Evolutionary conservation across 2,888 invertebrate genomes (phyloP).

Genomic region (Phyto melanocephala): DNA sequence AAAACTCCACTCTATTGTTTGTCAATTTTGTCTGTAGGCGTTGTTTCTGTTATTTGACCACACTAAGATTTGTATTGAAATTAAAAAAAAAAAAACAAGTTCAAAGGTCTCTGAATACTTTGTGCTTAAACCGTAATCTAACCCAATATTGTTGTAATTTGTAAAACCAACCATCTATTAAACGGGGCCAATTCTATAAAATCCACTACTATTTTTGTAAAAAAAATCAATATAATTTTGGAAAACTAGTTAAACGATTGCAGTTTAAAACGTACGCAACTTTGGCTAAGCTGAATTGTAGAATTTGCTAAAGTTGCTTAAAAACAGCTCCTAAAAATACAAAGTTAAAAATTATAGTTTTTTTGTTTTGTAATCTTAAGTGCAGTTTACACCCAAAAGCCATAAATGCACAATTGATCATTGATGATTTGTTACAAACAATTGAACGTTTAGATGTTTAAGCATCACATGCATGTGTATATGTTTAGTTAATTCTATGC

Average conservation of each 20-base stretch:
- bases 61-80: too few species aligned
- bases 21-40: slow-evolving; percentile 15
- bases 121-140: slow-evolving; percentile 5
- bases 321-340: neutral
- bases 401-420: slow-evolving; percentile 41
- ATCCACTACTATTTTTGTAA: neutral
- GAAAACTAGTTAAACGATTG: neutral
- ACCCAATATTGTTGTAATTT: neutral
- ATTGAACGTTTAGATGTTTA: neutral
- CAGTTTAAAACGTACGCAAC: neutral
- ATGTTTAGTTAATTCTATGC: neutral
- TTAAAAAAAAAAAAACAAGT: neutral
- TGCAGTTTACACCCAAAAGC: slow-evolving; percentile 48
- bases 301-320: neutral
- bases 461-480: neutral
- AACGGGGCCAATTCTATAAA: slow-evolving; percentile 1
- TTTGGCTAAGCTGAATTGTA: neutral
- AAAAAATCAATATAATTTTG: slow-evolving; percentile 17
- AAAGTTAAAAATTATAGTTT: slow-evolving; percentile 27
- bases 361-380: slow-evolving; percentile 4
- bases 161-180: neutral
- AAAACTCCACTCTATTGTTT: too few species aligned
- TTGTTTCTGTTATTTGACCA: too few species aligned
- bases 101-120: neutral
- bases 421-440: slow-evolving; percentile 50